Evolutionary conservation across 2,888 invertebrate genomes (phyloP).

Genomic region (Conomelus anceps): DNA sequence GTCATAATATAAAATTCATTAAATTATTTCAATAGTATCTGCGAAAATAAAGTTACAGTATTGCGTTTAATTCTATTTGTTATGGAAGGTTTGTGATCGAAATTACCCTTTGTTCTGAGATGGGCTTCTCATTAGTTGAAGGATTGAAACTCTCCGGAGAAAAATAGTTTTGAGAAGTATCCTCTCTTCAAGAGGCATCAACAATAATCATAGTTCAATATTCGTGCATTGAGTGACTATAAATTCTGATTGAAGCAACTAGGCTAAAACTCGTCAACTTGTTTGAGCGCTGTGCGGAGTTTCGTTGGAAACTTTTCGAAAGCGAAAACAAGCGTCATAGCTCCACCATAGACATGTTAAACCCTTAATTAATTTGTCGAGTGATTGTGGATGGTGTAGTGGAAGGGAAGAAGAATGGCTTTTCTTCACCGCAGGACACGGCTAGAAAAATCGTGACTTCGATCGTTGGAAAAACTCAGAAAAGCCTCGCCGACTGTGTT

Average conservation of each 20-base stretch:
- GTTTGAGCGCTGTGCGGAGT: neutral
- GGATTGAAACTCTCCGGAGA: too few species aligned
- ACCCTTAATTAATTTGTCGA: neutral
- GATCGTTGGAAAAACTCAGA: neutral
- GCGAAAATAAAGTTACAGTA: too few species aligned
- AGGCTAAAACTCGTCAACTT: neutral
- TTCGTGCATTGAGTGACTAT: neutral
- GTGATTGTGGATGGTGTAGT: neutral
- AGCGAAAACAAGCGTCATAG: too few species aligned
- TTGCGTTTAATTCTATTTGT: too few species aligned
- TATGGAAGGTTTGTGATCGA: too few species aligned
- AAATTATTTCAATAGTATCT: too few species aligned
- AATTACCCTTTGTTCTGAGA: too few species aligned
- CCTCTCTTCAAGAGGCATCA: neutral
- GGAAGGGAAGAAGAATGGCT: neutral
- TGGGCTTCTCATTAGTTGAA: too few species aligned
- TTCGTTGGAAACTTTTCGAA: neutral
- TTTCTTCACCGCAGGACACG: neutral
- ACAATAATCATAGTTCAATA: neutral
- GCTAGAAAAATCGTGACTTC: neutral
- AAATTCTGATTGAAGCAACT: neutral
- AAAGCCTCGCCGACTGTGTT: neutral
- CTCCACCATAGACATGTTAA: neutral
- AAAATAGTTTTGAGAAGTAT: too few species aligned
- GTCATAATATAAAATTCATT: too few species aligned